These are phyloP conservation scores for Callaeas wilsoni DNA, from an alignment of 2,113 vertebrate genomes.

Conservation along the genomic window DNA sequence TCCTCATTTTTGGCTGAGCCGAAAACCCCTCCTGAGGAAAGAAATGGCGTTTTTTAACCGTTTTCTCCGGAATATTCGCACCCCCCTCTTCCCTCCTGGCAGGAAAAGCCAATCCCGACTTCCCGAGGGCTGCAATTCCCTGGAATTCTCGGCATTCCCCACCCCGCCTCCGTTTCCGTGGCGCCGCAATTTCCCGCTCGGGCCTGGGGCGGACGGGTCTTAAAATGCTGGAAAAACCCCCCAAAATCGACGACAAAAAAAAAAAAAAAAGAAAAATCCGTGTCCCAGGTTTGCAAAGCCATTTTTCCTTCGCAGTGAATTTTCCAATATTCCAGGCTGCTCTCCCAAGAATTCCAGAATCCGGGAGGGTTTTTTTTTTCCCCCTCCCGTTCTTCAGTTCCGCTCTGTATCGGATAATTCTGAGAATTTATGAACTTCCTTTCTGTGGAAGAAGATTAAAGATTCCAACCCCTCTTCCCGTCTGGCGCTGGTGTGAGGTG, in stretches of 20 bases:
- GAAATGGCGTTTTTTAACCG: neutral
- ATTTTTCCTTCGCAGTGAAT: conserved; percentile 26
- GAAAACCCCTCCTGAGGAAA: neutral
- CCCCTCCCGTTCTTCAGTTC: neutral
- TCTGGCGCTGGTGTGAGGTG: neutral
- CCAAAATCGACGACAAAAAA: accelerated
- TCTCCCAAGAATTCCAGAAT: neutral
- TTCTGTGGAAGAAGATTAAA: conserved; percentile 38
- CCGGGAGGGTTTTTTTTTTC: neutral
- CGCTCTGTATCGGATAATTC: neutral
- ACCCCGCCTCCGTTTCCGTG: neutral
- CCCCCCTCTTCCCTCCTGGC: neutral
- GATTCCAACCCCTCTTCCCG: neutral
- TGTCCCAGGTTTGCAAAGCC: neutral
- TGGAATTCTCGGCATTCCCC: conserved; percentile 37
- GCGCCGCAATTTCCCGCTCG: conserved; percentile 15
- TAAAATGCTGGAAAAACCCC: neutral
- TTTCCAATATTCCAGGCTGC: neutral
- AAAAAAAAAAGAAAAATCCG: too few species aligned
- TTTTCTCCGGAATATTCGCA: neutral
- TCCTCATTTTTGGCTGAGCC: neutral
- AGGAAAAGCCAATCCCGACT: neutral
- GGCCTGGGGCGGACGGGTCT: conserved; percentile 26
- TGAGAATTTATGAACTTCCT: neutral
- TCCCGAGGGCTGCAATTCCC: neutral